These are phyloP conservation scores for Coluber constrictor DNA, from an alignment of 2,797 vertebrate genomes.

Conservation along the genomic window DNA sequence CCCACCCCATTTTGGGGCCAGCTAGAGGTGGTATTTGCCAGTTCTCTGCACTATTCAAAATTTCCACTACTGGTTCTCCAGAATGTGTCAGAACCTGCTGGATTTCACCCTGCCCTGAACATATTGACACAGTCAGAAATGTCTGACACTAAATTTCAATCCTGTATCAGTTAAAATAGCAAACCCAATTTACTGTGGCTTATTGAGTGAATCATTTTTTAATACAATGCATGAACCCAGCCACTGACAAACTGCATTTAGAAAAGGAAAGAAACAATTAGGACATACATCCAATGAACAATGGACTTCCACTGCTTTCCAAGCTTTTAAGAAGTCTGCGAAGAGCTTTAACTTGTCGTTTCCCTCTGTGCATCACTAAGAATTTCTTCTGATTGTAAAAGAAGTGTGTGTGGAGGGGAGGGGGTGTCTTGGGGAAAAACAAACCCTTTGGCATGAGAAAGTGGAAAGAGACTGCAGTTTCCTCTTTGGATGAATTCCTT, in stretches of 20 bases:
- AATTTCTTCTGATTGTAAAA: neutral
- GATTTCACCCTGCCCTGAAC: neutral
- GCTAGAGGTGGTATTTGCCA: too few relatives aligned
- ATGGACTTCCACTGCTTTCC: too few relatives aligned
- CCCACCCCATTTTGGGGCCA: too few relatives aligned
- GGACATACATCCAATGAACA: neutral
- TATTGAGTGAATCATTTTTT: neutral
- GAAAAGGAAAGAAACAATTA: neutral
- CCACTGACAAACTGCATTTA: neutral
- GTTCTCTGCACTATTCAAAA: too few relatives aligned
- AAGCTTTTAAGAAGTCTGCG: neutral
- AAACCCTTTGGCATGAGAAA: neutral
- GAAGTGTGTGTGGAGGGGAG: neutral
- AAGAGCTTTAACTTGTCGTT: neutral
- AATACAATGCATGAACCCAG: neutral
- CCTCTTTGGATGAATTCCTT: conserved; percentile 51
- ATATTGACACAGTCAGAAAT: neutral
- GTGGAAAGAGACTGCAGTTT: neutral
- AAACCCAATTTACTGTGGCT: neutral
- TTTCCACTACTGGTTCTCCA: too few relatives aligned
- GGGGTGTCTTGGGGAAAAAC: neutral
- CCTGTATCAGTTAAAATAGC: neutral
- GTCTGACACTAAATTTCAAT: neutral
- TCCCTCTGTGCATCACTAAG: neutral
- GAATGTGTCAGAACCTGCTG: too few relatives aligned